Evolutionary conservation across 2,888 invertebrate genomes (phyloP), one percentile per base, ranked within the genome.

Genomic region (Pycnomerus fuliginosus): DNA sequence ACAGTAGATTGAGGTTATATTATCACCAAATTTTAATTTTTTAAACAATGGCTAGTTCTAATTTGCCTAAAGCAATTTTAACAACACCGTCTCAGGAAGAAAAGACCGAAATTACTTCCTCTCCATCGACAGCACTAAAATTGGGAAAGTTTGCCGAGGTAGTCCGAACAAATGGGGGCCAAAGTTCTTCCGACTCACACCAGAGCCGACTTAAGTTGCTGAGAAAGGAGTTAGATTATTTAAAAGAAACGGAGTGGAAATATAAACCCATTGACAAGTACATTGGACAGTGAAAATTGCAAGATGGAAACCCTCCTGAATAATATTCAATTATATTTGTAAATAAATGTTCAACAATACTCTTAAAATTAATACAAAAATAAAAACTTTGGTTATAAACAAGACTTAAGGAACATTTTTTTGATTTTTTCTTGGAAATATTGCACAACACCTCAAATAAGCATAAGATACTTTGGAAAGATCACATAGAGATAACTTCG

Each of bases 241-340:
- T 90, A n/a, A 87, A 84, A 65, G 80, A 82, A 37, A 88, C 88
- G 0, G 85, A 87, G 63, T 90, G 90, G 90, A 83, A 85, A 70
- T 89, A 85, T 73, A 83, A 85, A 35, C 73, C 79, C 24, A 77
- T 81, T 56, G 86, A 87, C 50, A 84, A 82, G 69, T 83, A 79
- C 43, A 78, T 81, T 65, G 78, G 79, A 13, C 82, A 82, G 61
- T 52, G 24, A 29, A 7, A 30, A 14, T n/a, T n/a, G n/a, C n/a
- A n/a, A n/a, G n/a, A n/a, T n/a, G n/a, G n/a, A n/a, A n/a, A n/a
- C n/a, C n/a, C n/a, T n/a, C n/a, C n/a, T n/a, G n/a, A n/a, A n/a
- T n/a, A n/a, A n/a, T n/a, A n/a, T n/a, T n/a, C n/a, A n/a, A n/a
- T n/a, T n/a, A n/a, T n/a, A n/a, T n/a, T n/a, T n/a, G n/a, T n/a